Evolutionary conservation across 2,113 vertebrate genomes (phyloP).

Genomic region (Litocranius walleri): DNA sequence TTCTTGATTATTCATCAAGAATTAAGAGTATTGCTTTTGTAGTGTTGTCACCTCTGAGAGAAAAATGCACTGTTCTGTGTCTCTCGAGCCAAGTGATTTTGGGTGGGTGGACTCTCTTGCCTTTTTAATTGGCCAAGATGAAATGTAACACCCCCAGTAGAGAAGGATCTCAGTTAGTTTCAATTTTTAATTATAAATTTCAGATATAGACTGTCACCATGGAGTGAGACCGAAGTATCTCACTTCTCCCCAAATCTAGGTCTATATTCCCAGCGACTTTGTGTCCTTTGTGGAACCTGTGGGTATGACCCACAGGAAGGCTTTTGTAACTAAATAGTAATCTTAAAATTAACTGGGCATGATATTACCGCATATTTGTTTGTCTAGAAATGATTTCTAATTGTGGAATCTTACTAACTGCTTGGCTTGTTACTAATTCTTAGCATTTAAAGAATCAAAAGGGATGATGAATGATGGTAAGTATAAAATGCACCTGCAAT

Average conservation of each 20-base stretch:
- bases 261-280: neutral
- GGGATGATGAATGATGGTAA: conserved; percentile 88
- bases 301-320: neutral
- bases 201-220: neutral
- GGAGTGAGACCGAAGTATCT: neutral
- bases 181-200: conserved; percentile 14
- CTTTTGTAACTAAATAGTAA: neutral
- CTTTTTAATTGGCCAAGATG: neutral
- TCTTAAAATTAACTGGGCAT: conserved; percentile 39
- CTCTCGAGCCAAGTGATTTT: neutral
- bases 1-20: conserved; percentile 25
- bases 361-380: conserved; percentile 39
- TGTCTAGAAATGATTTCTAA: conserved; percentile 61
- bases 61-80: neutral
- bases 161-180: neutral
- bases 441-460: conserved; percentile 85
- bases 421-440: conserved; percentile 79
- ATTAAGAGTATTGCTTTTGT: neutral
- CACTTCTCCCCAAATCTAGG: neutral
- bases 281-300: neutral
- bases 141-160: neutral
- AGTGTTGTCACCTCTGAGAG: conserved; percentile 19
- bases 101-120: neutral
- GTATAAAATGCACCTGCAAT: conserved; percentile 57
- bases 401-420: conserved; percentile 65